Conservation (phyloP, 2,797 vertebrate species). For the Lepidocolaptes lacrymiger region DNA sequence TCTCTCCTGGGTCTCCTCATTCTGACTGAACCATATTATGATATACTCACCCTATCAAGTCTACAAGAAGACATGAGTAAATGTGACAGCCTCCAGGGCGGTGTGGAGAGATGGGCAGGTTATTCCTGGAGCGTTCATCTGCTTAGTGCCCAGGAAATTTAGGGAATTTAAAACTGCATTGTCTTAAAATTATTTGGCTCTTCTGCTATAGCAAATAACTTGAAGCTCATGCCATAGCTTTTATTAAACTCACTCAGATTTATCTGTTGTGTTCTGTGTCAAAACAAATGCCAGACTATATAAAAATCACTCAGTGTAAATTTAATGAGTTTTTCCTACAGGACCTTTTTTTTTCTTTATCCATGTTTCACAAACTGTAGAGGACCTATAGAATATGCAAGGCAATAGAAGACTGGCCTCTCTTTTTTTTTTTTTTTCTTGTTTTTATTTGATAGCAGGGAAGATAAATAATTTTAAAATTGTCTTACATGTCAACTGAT, state of each 20-base stretch:
- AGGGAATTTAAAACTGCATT: background rate
- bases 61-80: background rate
- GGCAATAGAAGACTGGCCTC: background rate
- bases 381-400: background rate
- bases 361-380: background rate
- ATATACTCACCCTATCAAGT: background rate
- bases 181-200: background rate
- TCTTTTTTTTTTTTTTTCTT: background rate
- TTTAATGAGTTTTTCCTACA: background rate
- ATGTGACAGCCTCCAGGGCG: background rate
- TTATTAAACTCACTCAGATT: background rate
- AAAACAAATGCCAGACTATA: background rate
- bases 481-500: background rate
- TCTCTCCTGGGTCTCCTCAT: background rate
- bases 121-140: background rate
- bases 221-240: background rate
- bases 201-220: background rate
- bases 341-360: background rate
- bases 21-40: background rate
- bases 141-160: background rate
- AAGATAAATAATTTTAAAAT: background rate
- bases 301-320: background rate
- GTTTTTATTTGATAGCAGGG: background rate
- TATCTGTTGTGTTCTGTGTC: background rate
- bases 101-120: accelerated